Base-by-base conservation (phyloP, 2,888 invertebrate species). In the Silvanus unidentatus region DNA sequence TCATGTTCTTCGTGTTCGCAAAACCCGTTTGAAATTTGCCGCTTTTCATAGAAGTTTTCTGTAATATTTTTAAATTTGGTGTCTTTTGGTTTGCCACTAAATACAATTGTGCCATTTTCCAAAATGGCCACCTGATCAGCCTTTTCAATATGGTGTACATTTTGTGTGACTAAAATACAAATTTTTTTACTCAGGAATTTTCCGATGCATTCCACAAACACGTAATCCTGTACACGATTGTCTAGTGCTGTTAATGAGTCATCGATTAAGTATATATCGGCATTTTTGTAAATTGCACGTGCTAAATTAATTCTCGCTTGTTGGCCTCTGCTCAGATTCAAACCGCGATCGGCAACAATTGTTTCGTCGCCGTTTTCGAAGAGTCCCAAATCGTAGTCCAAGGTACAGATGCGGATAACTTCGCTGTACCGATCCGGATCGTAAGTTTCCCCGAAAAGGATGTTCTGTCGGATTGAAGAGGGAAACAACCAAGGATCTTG, bases 291-390 rank as follows among this genome's bases (percentile, higher is more conserved):
- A 38, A 88, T 72, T 1, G 86, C 81, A 59, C 88, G 74, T 0
- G 86, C 87, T 40, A 91, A 72, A 65, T 85, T 86, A 16, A 91
- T 79, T 49, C 90, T 75, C 1, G 88, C 87, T 65, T 81, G 80
- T 69, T 90, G 90, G 6, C 89, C 89, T 10, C 88, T 88, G 16
- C 87, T 88, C 4, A 91, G 70, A 15, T 83, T 82, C 0, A 84
- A 77, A 5, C 90, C 90, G 28, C 84, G 76, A 59, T 91, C 90
- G 1, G 88, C 89, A 1, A 90, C 84, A 42, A 86, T 64, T 0
- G 86, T 87, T 54, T 77, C 70, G 62, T 90, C 90, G 9, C 86
- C 86, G 50, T 81, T 75, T 0, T 84, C 81, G 54, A 90, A 78
- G 51, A 82, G 78, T 47, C 78, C 75, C 54, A 90, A 79, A 67